Percentiles rank a stretch among this genome's conserved stretches.
Conservation (phyloP, 1,140 invertebrate genomes). For the Gonatopus flavifemur region DNA sequence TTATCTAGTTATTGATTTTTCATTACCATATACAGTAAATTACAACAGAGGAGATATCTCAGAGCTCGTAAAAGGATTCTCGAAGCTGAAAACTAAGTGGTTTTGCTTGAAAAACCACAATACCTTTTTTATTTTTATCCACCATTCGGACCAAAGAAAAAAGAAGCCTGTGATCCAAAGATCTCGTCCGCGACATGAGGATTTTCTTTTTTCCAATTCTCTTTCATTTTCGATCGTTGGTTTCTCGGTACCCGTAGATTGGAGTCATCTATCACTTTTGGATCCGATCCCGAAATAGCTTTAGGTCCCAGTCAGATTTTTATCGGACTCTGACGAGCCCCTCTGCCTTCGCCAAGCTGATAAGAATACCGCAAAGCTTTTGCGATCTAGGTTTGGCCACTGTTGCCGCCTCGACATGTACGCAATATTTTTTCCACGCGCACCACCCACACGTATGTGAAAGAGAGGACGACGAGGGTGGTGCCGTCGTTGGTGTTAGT, state of each 20-base stretch:
- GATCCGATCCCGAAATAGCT: slow-evolving; percentile 45
- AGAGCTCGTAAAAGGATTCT: too few species aligned
- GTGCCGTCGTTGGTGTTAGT: slow-evolving; percentile 3
- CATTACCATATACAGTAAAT: too few species aligned
- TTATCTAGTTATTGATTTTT: too few species aligned
- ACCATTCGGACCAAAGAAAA: too few species aligned
- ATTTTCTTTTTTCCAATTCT: slow-evolving; percentile 16
- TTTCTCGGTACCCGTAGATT: slow-evolving; percentile 28
- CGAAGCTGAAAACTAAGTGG: too few species aligned
- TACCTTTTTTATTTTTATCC: too few species aligned
- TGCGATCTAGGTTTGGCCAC: slow-evolving; percentile 1
- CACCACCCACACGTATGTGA: neutral
- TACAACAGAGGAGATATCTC: too few species aligned
- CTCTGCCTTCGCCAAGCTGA: neutral
- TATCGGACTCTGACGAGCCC: slow-evolving; percentile 29
- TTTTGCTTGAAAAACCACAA: too few species aligned
- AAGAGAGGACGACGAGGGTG: neutral
- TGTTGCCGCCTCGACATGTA: slow-evolving; percentile 10
- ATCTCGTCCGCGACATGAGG: slow-evolving; percentile 7
- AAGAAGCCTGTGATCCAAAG: slow-evolving; percentile 4
- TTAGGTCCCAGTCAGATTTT: slow-evolving; percentile 26
- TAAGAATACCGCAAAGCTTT: slow-evolving; percentile 4
- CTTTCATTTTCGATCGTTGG: too few species aligned
- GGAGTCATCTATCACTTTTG: slow-evolving; percentile 46
- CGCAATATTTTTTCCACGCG: slow-evolving; percentile 4